phyloP scores from a whole-genome alignment of 1,140 invertebrate genomes.

The Magallana angulata region DNA sequence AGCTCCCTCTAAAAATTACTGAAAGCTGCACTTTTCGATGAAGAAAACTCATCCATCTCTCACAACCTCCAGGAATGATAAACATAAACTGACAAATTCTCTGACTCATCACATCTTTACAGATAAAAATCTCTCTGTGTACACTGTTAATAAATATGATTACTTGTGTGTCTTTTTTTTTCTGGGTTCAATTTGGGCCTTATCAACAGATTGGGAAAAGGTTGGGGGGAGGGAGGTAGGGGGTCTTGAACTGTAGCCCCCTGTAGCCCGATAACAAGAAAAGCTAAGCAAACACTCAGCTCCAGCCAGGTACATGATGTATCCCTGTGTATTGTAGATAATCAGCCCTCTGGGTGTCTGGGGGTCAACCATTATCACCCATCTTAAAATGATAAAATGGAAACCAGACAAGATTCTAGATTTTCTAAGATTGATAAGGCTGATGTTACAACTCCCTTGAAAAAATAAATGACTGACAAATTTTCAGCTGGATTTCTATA shows the following conservation, averaged over 20 bases:
- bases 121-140: no score
- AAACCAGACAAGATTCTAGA: background rate
- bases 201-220: background rate
- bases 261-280: background rate
- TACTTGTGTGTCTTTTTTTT: no score
- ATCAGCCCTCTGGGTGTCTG: background rate
- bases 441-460: background rate
- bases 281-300: background rate
- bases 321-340: background rate
- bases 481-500: no score
- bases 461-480: no score
- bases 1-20: no score
- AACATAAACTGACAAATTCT: no score
- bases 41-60: no score
- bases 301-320: background rate
- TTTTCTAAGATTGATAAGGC: background rate
- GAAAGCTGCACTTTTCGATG: no score
- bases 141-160: no score
- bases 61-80: no score
- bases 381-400: conserved; percentile 1
- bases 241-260: background rate
- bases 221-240: background rate
- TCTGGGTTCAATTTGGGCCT: no score
- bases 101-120: no score
- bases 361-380: background rate